Evolutionary conservation across 2,888 invertebrate species (phyloP).

Genomic region (Cephus nigrinus): DNA sequence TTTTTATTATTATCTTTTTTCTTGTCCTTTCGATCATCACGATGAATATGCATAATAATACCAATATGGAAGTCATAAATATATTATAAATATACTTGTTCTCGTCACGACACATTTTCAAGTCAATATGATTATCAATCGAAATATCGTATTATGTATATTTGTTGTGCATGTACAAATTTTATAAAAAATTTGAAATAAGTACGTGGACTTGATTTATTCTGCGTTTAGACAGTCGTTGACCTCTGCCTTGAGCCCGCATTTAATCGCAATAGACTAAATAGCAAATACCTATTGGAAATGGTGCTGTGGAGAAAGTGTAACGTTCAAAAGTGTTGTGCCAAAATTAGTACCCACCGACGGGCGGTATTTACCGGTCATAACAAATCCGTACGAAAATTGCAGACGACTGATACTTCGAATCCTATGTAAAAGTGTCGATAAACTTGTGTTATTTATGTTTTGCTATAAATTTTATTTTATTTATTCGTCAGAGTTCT

Average conservation of each 20-base stretch:
- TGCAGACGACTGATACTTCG: no score
- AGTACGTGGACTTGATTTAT: not conserved
- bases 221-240: not conserved
- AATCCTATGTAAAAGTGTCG: not conserved
- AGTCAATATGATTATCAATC: not conserved
- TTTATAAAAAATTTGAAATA: not conserved
- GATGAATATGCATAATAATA: not conserved
- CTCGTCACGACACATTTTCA: not conserved
- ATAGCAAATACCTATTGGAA: not conserved
- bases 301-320: not conserved
- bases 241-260: constrained; percentile 4
- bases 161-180: not conserved
- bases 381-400: no score
- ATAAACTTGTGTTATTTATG: not conserved
- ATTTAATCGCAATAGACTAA: not conserved
- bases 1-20: not conserved
- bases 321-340: not conserved
- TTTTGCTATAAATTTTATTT: not conserved
- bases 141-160: not conserved
- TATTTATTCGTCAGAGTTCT: not conserved
- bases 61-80: not conserved
- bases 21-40: not conserved
- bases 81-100: not conserved
- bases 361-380: no score
- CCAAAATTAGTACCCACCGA: not conserved